phyloP scores from a whole-genome alignment of 2,888 invertebrate genomes.

The Drosophila paranaensis region DNA sequence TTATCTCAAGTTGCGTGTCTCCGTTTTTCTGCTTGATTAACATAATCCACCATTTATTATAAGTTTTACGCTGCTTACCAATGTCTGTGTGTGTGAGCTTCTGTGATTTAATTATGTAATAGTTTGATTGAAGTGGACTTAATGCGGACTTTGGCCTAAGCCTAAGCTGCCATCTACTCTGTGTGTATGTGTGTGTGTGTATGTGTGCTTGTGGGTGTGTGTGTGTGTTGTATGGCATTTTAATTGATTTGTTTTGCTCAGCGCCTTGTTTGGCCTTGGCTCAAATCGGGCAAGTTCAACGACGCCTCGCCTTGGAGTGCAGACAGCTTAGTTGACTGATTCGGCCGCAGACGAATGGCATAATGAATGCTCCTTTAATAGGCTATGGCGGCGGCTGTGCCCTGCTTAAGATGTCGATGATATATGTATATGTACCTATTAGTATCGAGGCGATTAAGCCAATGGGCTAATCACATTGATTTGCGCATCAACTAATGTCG shows the following conservation, averaged over 20 bases:
- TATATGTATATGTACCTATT: not conserved
- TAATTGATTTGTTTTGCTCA: constrained; percentile 76
- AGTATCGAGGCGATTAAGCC: not conserved
- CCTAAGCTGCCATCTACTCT: constrained; percentile 50
- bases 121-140: constrained; percentile 79
- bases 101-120: constrained; percentile 80
- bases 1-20: constrained; percentile 56
- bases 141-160: constrained; percentile 56
- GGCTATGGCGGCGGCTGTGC: constrained; percentile 31
- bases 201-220: too few species aligned
- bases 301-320: constrained; percentile 18
- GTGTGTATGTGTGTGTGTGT: too few species aligned
- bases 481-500: not conserved
- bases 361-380: constrained; percentile 52
- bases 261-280: constrained; percentile 46
- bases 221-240: constrained; percentile 44
- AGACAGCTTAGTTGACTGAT: constrained; percentile 63
- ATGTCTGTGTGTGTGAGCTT: constrained; percentile 22
- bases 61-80: constrained; percentile 55
- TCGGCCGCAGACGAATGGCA: constrained; percentile 49
- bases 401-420: not conserved
- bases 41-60: constrained; percentile 79
- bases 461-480: constrained; percentile 2
- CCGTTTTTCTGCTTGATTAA: constrained; percentile 78
- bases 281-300: constrained; percentile 51